phyloP scores from a whole-genome alignment of 2,888 invertebrate genomes.

The Andrena minutula region DNA sequence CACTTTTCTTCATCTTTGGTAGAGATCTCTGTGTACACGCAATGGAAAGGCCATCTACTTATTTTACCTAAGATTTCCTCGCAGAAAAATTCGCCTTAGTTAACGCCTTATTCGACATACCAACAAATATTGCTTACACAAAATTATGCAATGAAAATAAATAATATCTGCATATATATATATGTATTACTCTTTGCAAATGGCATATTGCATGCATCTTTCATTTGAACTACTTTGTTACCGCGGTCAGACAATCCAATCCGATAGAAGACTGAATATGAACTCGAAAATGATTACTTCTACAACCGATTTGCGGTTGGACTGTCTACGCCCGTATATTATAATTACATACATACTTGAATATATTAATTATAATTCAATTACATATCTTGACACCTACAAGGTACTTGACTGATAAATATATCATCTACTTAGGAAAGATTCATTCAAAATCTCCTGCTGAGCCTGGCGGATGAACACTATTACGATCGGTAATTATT shows the following conservation, averaged over 20 bases:
- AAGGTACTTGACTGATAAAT: slow-evolving; percentile 60
- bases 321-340: slow-evolving; percentile 41
- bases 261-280: slow-evolving; percentile 21
- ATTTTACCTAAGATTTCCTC: slow-evolving; percentile 10
- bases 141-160: slow-evolving; percentile 62
- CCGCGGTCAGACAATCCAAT: slow-evolving; percentile 60
- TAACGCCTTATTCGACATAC: slow-evolving; percentile 40
- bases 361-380: slow-evolving; percentile 43
- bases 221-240: slow-evolving; percentile 51
- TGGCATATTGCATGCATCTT: slow-evolving; percentile 64
- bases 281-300: slow-evolving; percentile 24
- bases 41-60: slow-evolving; percentile 16
- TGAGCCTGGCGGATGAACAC: slow-evolving; percentile 51
- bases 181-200: slow-evolving; percentile 67
- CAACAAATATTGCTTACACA: slow-evolving; percentile 39
- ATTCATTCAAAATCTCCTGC: slow-evolving; percentile 47
- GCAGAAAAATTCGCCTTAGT: slow-evolving; percentile 57
- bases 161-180: slow-evolving; percentile 61
- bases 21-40: slow-evolving; percentile 3
- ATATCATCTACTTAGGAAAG: slow-evolving; percentile 47
- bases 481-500: slow-evolving; percentile 42
- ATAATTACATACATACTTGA: slow-evolving; percentile 53
- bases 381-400: slow-evolving; percentile 53
- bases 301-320: slow-evolving; percentile 42
- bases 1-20: slow-evolving; percentile 45